Percentiles rank a stretch among this genome's conserved stretches.
phyloP scores from a whole-genome alignment of 92 coral and sea anemone species.

The Hydrozoanthus gracilis region DNA sequence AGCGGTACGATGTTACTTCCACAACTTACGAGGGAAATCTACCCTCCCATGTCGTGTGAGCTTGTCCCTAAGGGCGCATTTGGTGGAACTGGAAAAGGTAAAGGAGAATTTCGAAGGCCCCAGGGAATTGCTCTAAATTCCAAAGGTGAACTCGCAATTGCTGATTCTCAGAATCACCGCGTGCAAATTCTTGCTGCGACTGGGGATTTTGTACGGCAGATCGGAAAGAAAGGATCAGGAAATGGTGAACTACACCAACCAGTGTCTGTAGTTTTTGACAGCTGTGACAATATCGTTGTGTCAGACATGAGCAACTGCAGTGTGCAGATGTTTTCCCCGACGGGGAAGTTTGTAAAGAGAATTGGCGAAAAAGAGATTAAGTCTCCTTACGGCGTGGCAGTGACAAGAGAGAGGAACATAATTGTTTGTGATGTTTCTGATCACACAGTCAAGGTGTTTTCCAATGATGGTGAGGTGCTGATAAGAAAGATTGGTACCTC shows the following conservation, averaged over 20 bases:
- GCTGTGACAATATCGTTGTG: slow-evolving; percentile 19
- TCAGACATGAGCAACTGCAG: slow-evolving; percentile 30
- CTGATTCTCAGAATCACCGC: slow-evolving; percentile 39
- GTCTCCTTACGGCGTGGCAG: slow-evolving; percentile 31
- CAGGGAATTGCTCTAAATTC: slow-evolving; percentile 36
- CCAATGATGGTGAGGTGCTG: slow-evolving; percentile 11
- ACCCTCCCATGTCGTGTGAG: slow-evolving; percentile 33
- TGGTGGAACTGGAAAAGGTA: slow-evolving; percentile 41
- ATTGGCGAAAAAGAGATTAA: slow-evolving; percentile 31
- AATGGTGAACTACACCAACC: slow-evolving; percentile 32
- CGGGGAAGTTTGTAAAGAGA: slow-evolving; percentile 31
- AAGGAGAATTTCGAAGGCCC: slow-evolving; percentile 38
- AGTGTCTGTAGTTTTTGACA: slow-evolving; percentile 31
- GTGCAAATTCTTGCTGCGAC: slow-evolving; percentile 31
- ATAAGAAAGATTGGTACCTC: slow-evolving; percentile 22
- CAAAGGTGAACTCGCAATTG: slow-evolving; percentile 37
- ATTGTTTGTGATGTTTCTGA: slow-evolving; percentile 38
- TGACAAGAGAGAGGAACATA: slow-evolving; percentile 23
- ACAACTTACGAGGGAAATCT: slow-evolving; percentile 12
- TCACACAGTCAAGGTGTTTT: slow-evolving; percentile 33
- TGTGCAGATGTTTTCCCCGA: slow-evolving; percentile 30
- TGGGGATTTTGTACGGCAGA: slow-evolving; percentile 26
- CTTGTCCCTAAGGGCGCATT: slow-evolving; percentile 33
- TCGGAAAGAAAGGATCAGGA: slow-evolving; percentile 43
- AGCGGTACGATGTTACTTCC: neutral